Evolutionary conservation across 2,113 vertebrate species (phyloP).

Genomic region (Tonatia bakeri): DNA sequence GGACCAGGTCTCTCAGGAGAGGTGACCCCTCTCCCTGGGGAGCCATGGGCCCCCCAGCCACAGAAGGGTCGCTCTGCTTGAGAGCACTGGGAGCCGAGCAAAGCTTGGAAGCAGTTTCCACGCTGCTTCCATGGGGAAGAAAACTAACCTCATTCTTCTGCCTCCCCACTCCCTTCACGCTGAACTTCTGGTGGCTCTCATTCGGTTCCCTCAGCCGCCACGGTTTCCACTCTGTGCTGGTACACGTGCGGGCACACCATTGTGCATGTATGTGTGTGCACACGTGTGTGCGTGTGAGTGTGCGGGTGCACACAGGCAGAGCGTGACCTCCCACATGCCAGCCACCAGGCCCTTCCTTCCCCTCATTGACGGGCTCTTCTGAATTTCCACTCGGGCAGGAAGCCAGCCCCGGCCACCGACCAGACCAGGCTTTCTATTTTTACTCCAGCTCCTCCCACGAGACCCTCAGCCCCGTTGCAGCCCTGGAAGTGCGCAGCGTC

Average conservation of each 20-base stretch:
- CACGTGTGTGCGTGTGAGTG: neutral
- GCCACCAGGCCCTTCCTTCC: neutral
- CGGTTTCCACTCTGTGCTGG: neutral
- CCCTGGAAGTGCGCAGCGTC: neutral
- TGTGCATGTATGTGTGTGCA: too few relatives aligned
- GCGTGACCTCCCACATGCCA: neutral
- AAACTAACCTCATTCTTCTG: neutral
- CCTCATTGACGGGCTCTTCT: neutral
- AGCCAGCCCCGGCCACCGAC: neutral
- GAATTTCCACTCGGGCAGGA: neutral
- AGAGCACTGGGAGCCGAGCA: neutral
- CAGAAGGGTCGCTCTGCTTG: fast-evolving
- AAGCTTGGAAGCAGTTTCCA: neutral
- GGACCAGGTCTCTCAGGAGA: too few relatives aligned
- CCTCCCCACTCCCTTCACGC: too few relatives aligned
- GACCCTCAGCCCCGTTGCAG: neutral
- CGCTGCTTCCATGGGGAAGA: neutral
- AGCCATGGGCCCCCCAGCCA: fast-evolving
- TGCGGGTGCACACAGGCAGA: neutral
- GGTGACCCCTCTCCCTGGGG: fast-evolving
- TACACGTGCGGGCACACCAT: neutral
- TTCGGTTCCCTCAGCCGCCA: too few relatives aligned
- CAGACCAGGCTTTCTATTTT: neutral
- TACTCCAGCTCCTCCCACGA: neutral
- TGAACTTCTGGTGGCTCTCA: too few relatives aligned